phyloP scores from a whole-genome alignment of 2,888 invertebrate species.

The Tipula vernalis region DNA sequence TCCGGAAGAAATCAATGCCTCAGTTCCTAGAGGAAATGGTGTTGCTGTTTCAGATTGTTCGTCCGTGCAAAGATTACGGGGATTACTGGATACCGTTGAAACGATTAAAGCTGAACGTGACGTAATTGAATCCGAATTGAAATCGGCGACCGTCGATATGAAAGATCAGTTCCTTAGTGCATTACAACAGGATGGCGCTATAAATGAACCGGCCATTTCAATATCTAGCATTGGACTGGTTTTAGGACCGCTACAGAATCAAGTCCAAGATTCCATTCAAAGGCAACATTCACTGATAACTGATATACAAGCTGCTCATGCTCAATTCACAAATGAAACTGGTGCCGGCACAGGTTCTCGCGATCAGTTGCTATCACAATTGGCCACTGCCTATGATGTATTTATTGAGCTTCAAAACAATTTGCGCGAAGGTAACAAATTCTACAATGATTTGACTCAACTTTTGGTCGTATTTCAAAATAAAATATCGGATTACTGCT shows the following conservation, averaged over 20 bases:
- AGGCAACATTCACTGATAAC: slow-evolving; percentile 57
- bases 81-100: slow-evolving; percentile 73
- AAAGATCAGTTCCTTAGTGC: slow-evolving; percentile 65
- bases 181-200: slow-evolving; percentile 60
- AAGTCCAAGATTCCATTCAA: slow-evolving; percentile 60
- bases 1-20: slow-evolving; percentile 52
- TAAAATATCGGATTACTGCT: slow-evolving; percentile 95
- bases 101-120: slow-evolving; percentile 81
- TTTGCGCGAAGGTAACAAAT: slow-evolving; percentile 91
- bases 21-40: slow-evolving; percentile 52
- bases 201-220: slow-evolving; percentile 63
- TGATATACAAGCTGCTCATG: slow-evolving; percentile 48
- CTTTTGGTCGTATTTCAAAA: slow-evolving; percentile 90
- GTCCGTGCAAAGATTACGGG: slow-evolving; percentile 52
- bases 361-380: slow-evolving; percentile 67
- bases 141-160: slow-evolving; percentile 68
- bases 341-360: slow-evolving; percentile 52
- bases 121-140: slow-evolving; percentile 75
- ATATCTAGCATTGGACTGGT: slow-evolving; percentile 58
- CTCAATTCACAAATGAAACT: slow-evolving; percentile 40
- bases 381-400: slow-evolving; percentile 85
- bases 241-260: slow-evolving; percentile 64
- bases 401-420: slow-evolving; percentile 84
- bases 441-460: slow-evolving; percentile 87
- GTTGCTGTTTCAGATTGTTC: slow-evolving; percentile 44